Percentiles rank a stretch among this genome's conserved stretches.
Evolutionary conservation across 1,140 invertebrate species (phyloP).

Genomic region (Wiebesia pumilae): DNA sequence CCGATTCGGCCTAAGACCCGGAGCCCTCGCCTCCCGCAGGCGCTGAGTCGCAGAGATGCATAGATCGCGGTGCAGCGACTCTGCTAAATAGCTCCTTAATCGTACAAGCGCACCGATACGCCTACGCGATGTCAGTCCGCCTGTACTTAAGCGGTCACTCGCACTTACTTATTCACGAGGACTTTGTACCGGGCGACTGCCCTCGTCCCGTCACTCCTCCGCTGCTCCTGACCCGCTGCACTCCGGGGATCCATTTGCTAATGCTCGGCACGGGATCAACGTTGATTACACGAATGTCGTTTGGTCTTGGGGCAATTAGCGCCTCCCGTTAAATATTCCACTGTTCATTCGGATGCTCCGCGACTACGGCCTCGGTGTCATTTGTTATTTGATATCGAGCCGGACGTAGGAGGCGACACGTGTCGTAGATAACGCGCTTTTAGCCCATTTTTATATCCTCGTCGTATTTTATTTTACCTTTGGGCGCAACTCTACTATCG

Average conservation of each 20-base stretch:
- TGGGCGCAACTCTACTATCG: background rate
- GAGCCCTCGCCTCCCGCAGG: background rate
- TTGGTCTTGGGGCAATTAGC: slow-evolving; percentile 46
- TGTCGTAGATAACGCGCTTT: slow-evolving; percentile 1
- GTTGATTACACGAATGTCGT: slow-evolving; percentile 46
- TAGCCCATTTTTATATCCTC: slow-evolving; percentile 11
- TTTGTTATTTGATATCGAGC: background rate
- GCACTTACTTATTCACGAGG: slow-evolving; percentile 51
- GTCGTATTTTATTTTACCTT: background rate
- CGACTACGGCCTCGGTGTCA: background rate
- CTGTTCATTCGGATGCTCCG: slow-evolving; percentile 2
- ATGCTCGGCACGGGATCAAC: slow-evolving; percentile 43
- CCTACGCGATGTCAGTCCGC: slow-evolving; percentile 34
- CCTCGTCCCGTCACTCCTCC: background rate
- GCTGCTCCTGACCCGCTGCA: background rate
- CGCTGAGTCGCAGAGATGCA: too few species aligned
- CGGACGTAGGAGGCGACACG: background rate
- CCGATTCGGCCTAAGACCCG: slow-evolving; percentile 8
- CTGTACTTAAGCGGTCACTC: slow-evolving; percentile 52
- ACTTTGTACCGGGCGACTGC: slow-evolving; percentile 33
- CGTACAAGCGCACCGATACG: slow-evolving; percentile 44
- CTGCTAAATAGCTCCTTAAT: slow-evolving; percentile 48
- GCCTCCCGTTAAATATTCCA: slow-evolving; percentile 44
- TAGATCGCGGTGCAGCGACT: slow-evolving; percentile 15
- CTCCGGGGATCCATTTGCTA: slow-evolving; percentile 52